phyloP scores from a whole-genome alignment of 2,888 invertebrate species.

The Eurytoma adleriae region DNA sequence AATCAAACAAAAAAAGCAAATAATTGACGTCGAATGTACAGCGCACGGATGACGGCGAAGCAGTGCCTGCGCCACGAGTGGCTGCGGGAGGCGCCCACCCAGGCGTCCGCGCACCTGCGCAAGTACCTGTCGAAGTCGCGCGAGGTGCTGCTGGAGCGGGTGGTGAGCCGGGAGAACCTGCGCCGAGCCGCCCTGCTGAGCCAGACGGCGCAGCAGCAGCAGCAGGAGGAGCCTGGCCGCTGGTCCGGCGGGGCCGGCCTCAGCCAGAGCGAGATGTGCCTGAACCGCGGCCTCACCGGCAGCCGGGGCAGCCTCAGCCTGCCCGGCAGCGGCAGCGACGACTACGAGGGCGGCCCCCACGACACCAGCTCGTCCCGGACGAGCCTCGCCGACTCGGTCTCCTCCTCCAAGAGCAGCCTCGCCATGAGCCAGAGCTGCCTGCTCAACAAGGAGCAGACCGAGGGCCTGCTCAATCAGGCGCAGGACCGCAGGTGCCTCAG shows the following conservation, averaged over 20 bases:
- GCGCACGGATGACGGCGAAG: slow-evolving; percentile 79
- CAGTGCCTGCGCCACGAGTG: slow-evolving; percentile 81
- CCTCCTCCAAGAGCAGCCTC: slow-evolving; percentile 69
- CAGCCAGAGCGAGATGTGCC: slow-evolving; percentile 77
- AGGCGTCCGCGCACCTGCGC: slow-evolving; percentile 73
- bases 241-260: slow-evolving; percentile 66
- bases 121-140: slow-evolving; percentile 77
- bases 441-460: slow-evolving; percentile 73
- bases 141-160: slow-evolving; percentile 77
- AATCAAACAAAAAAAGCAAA: neutral
- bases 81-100: slow-evolving; percentile 76
- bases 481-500: slow-evolving; percentile 71
- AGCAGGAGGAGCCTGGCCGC: slow-evolving; percentile 58
- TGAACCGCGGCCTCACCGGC: slow-evolving; percentile 69
- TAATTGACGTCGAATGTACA: slow-evolving; percentile 62
- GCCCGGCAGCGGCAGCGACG: slow-evolving; percentile 65
- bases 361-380: slow-evolving; percentile 64
- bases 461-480: slow-evolving; percentile 71
- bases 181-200: slow-evolving; percentile 71
- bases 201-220: slow-evolving; percentile 60
- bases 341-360: slow-evolving; percentile 65
- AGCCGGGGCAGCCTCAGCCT: slow-evolving; percentile 69
- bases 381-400: slow-evolving; percentile 58
- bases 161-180: slow-evolving; percentile 74
- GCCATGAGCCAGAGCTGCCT: slow-evolving; percentile 71